phyloP scores from a whole-genome alignment of 2,888 invertebrate genomes.

The Hydrotaea diabolus region DNA sequence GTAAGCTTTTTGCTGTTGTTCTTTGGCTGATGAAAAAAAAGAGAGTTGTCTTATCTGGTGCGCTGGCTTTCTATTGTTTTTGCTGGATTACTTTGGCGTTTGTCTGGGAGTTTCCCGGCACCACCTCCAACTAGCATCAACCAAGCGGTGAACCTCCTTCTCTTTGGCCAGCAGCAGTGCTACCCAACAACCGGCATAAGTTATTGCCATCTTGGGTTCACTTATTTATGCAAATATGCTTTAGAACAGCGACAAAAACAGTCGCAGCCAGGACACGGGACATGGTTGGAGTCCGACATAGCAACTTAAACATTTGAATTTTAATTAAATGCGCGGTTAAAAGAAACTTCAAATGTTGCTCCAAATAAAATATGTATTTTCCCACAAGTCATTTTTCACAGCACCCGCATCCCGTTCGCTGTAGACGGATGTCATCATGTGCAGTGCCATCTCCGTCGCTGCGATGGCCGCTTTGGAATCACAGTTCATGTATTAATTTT shows the following conservation, averaged over 20 bases:
- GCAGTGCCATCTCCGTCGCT: background rate
- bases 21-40: background rate
- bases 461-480: constrained; percentile 16
- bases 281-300: background rate
- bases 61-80: background rate
- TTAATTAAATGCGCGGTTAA: constrained; percentile 51
- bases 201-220: constrained; percentile 52
- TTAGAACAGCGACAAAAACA: background rate
- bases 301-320: constrained; percentile 43
- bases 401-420: background rate
- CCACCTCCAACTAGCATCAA: background rate
- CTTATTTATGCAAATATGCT: constrained; percentile 46
- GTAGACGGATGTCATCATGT: background rate
- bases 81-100: background rate
- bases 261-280: background rate
- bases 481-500: constrained; percentile 53
- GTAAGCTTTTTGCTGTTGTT: background rate
- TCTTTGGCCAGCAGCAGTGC: background rate
- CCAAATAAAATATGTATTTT: constrained; percentile 50
- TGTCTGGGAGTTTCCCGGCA: background rate
- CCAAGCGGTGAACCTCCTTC: background rate
- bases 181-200: constrained; percentile 38
- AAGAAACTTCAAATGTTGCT: constrained; percentile 34
- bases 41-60: background rate
- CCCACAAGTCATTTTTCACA: constrained; percentile 54